Percentiles rank a stretch among this genome's conserved stretches.
phyloP scores from a whole-genome alignment of 2,113 vertebrate genomes.

The Turnix velox region DNA sequence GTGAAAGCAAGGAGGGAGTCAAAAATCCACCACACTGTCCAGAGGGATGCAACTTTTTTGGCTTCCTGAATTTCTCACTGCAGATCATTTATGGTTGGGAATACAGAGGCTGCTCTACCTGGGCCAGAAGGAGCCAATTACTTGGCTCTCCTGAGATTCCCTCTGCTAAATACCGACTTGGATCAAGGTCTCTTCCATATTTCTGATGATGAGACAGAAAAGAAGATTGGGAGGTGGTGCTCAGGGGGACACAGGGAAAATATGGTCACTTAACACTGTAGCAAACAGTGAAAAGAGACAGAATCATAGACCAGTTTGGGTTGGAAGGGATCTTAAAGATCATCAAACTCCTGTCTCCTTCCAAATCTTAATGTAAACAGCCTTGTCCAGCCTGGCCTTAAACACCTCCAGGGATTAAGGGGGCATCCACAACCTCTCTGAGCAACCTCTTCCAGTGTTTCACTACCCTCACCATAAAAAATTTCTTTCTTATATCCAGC shows the following conservation, averaged over 20 bases:
- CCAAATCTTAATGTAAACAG: too few species aligned
- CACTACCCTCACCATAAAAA: too few species aligned
- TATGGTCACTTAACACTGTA: neutral
- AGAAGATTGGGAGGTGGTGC: neutral
- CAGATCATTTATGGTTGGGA: neutral
- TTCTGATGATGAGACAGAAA: constrained; percentile 4
- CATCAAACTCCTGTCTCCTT: too few species aligned
- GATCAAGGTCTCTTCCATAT: constrained; percentile 26
- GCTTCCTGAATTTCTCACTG: neutral
- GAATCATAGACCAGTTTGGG: too few species aligned
- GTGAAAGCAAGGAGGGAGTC: neutral
- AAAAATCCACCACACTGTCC: neutral
- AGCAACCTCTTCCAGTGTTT: too few species aligned
- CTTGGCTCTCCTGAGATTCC: neutral
- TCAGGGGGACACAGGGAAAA: neutral
- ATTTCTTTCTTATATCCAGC: too few species aligned
- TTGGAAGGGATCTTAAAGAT: too few species aligned
- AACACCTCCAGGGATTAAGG: too few species aligned
- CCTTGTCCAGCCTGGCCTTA: too few species aligned
- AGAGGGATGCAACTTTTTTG: neutral
- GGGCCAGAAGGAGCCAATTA: neutral
- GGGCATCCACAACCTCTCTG: too few species aligned
- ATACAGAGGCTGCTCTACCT: neutral
- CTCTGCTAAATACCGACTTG: neutral
- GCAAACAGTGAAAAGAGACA: neutral